Percentiles rank a stretch among this genome's conserved stretches.
These are phyloP conservation scores for Drosophila birchii DNA, from an alignment of 2,888 invertebrate genomes.

Conservation along the genomic window DNA sequence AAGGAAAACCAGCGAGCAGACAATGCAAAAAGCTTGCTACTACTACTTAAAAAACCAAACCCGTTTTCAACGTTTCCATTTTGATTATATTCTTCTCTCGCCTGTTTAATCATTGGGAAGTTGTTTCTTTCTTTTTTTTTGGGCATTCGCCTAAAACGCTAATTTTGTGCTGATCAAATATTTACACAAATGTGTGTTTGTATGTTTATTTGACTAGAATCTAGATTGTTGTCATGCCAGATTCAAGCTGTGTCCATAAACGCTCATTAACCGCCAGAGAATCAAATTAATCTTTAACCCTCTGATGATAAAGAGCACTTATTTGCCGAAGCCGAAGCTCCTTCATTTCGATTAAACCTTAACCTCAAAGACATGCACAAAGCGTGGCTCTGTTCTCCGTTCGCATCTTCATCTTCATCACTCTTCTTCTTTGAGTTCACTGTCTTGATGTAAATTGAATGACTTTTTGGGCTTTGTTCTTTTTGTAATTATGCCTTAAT, in stretches of 20 bases:
- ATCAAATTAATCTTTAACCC: conserved; percentile 36
- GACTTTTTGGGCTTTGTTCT: conserved; percentile 30
- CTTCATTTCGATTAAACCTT: conserved; percentile 27
- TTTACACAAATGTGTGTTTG: conserved; percentile 25
- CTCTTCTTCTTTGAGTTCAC: conserved; percentile 13
- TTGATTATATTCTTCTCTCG: conserved; percentile 8
- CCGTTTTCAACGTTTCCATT: conserved; percentile 19
- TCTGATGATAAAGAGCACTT: conserved; percentile 21
- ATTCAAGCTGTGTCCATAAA: conserved; percentile 42
- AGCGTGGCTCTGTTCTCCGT: conserved; percentile 24
- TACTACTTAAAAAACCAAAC: conserved; percentile 9
- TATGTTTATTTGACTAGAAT: conserved; percentile 14
- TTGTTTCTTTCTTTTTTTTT: conserved; percentile 12
- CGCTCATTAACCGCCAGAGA: conserved; percentile 12
- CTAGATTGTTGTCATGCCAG: conserved; percentile 28
- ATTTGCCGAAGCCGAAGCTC: conserved; percentile 6
- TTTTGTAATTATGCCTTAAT: conserved; percentile 46
- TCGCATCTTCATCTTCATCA: neutral
- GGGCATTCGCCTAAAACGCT: conserved; percentile 17
- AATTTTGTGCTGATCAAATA: conserved; percentile 35
- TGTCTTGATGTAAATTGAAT: conserved; percentile 51
- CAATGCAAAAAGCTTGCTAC: conserved; percentile 2
- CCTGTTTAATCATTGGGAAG: conserved; percentile 22
- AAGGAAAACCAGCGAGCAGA: neutral
- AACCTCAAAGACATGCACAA: conserved; percentile 47